Evolutionary conservation across 1,140 invertebrate species (phyloP), one percentile per base, ranked within the genome.

Genomic region (Drosophila jambulina): DNA sequence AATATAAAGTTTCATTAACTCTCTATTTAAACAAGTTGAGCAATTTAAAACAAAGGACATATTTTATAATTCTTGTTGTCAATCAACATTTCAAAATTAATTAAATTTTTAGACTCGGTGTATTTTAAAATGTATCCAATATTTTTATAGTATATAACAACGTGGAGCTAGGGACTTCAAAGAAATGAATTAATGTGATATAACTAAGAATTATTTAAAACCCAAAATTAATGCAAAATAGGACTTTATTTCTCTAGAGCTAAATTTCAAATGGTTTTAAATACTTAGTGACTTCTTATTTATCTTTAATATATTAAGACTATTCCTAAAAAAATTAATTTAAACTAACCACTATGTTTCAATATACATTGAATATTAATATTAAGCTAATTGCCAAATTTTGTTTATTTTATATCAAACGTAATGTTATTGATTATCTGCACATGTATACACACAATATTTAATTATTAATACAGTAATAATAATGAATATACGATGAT

Each of bases 1-100:
- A 38, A 23, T 17, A 19, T 17, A 25, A 43, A 19, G 27, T 43
- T 34, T 9, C 29, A 38, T 83, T 36, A 61, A 48, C 12, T 56
- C 5, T 67, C 0, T 4, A 15, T 9, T 27, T 10, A 19, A 62
- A 38, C 4, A n/a, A 40, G 45, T 64, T 36, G 4, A 62, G 19
- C 17, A 38, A 54, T 36, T 54, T 3, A 36, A 36, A 36, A 23
- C 15, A 54, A 54, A 17, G 0, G 19, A 13, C 1, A 54, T 36
- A 36, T 15, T 21, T 0, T 9, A 4, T 19, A 5, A 34, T 36
- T 15, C 4, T 17, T 34, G 7, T 25, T 7, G 25, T 34, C 7
- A 15, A 8, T 21, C 8, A n/a, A n/a, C n/a, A n/a, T n/a, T n/a
- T n/a, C n/a, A n/a, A n/a, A n/a, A n/a, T n/a, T n/a, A n/a, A n/a